Conservation (phyloP, 2,113 vertebrate species). For the Scartelaos histophorus region DNA sequence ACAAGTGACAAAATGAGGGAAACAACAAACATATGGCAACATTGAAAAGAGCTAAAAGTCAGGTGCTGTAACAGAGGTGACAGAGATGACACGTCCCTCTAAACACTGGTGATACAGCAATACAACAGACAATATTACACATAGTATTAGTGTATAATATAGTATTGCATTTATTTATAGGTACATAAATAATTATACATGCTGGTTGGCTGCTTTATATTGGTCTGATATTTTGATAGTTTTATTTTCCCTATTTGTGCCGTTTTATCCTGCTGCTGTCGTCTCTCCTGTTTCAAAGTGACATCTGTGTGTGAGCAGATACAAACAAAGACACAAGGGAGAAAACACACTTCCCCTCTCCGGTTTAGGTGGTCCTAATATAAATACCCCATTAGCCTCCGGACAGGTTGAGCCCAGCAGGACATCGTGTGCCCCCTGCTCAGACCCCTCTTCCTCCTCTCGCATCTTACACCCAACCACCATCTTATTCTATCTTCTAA, state of each 20-base stretch:
- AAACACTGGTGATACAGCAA: too few relatives aligned
- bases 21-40: too few relatives aligned
- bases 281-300: conserved; percentile 18
- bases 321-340: conserved; percentile 37
- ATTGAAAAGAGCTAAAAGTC: too few relatives aligned
- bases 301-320: conserved; percentile 15
- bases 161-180: too few relatives aligned
- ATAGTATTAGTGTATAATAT: too few relatives aligned
- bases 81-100: too few relatives aligned
- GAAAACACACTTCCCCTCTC: conserved; percentile 41
- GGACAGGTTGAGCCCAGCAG: conserved; percentile 71
- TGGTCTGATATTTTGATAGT: too few relatives aligned
- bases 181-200: too few relatives aligned
- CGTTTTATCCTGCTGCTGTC: conserved; percentile 7
- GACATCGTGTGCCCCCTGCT: conserved; percentile 57
- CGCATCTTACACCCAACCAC: conserved; percentile 28
- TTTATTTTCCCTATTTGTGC: background rate
- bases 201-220: too few relatives aligned
- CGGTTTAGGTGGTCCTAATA: conserved; percentile 70
- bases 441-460: conserved; percentile 12
- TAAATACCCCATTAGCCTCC: conserved; percentile 71
- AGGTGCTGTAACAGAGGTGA: too few relatives aligned
- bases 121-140: too few relatives aligned
- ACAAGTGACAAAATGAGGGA: too few relatives aligned
- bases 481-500: conserved; percentile 66